These are phyloP conservation scores for Tachuris rubrigastra DNA, from an alignment of 2,113 vertebrate species.

Conservation along the genomic window DNA sequence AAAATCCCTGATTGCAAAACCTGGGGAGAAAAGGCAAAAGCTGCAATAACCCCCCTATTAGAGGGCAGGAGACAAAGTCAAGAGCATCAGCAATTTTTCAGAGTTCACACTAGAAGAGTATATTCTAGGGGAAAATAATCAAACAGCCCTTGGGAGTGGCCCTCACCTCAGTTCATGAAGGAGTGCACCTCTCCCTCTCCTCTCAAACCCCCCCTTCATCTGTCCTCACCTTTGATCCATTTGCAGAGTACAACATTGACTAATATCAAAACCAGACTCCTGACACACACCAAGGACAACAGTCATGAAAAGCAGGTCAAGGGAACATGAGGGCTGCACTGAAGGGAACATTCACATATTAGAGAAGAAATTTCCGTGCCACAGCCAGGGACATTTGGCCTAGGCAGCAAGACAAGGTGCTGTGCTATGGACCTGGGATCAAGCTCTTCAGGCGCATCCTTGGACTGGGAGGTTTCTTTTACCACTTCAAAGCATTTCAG, in stretches of 20 bases:
- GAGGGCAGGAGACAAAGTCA: neutral
- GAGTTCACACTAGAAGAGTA: neutral
- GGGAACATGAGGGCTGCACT: neutral
- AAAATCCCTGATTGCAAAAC: neutral
- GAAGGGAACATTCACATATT: neutral
- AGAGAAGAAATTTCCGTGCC: neutral
- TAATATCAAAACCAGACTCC: neutral
- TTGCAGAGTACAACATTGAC: accelerated
- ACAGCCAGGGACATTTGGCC: neutral
- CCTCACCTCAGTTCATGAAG: neutral
- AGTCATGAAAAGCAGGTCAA: neutral
- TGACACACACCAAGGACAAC: accelerated
- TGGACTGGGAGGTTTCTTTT: neutral
- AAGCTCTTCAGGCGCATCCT: neutral
- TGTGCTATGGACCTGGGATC: accelerated
- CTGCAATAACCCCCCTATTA: neutral
- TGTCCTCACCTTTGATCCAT: neutral
- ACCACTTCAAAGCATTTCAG: neutral
- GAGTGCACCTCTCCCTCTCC: neutral
- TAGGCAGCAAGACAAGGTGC: neutral
- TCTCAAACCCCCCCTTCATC: neutral
- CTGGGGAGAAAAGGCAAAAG: neutral
- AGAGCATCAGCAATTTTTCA: neutral
- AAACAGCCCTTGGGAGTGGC: neutral
- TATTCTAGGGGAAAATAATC: neutral